Conservation (phyloP, 2,113 vertebrate genomes). For the Ivindomyrus marchei region DNA sequence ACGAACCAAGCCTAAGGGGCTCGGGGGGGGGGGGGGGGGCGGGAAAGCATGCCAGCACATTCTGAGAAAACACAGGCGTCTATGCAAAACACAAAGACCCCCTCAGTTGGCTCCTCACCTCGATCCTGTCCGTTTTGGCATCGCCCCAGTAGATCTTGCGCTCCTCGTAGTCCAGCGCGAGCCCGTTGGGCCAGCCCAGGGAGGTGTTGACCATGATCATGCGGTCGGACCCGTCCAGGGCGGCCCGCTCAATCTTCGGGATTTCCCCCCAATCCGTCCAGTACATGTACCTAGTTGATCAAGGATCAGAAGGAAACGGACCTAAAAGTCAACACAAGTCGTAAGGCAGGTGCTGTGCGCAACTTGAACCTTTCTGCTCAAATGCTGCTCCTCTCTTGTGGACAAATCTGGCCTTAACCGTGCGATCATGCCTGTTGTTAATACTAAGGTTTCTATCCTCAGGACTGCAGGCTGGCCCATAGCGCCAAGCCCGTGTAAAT, state of each 20-base stretch:
- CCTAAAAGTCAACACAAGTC: not conserved
- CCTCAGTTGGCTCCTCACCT: constrained; percentile 48
- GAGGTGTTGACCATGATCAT: constrained; percentile 90
- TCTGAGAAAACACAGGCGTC: not conserved
- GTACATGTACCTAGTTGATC: constrained; percentile 82
- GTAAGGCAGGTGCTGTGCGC: not conserved
- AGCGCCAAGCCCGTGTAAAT: not conserved
- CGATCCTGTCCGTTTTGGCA: constrained; percentile 90
- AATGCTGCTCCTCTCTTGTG: not conserved
- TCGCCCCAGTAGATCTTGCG: constrained; percentile 95
- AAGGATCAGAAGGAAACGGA: not conserved
- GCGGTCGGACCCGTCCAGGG: constrained; percentile 84
- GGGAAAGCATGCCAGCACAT: not conserved
- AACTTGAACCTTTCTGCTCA: not conserved
- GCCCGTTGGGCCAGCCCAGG: constrained; percentile 91
- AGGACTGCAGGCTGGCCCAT: not conserved
- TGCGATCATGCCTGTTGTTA: not conserved
- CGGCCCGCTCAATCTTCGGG: constrained; percentile 90
- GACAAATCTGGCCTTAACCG: not conserved
- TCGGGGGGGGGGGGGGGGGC: not conserved
- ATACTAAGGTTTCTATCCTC: not conserved
- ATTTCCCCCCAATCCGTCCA: constrained; percentile 98
- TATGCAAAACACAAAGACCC: not conserved
- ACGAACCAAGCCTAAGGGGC: no score
- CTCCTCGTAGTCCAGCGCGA: constrained; percentile 85